Percentiles rank a stretch among this genome's conserved stretches.
Conservation (phyloP, 2,888 invertebrate species). For the Diploptera punctata region DNA sequence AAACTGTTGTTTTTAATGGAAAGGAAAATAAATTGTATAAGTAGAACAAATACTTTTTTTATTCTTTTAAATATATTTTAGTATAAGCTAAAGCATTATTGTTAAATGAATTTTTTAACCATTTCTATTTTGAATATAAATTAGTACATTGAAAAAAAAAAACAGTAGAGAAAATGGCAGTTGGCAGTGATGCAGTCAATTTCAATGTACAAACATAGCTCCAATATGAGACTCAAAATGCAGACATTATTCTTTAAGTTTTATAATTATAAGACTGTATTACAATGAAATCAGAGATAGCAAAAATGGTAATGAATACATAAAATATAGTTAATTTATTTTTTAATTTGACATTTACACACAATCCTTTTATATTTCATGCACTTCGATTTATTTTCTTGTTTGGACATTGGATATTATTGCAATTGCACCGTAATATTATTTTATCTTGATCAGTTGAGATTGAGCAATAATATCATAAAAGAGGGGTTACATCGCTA, state of each 20-base stretch:
- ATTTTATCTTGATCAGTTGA: neutral
- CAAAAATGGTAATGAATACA: neutral
- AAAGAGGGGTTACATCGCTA: neutral
- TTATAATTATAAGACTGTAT: conserved; percentile 6
- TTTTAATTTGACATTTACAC: neutral
- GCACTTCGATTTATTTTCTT: neutral
- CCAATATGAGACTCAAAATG: conserved; percentile 3
- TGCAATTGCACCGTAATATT: conserved; percentile 8
- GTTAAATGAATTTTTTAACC: neutral
- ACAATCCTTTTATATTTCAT: conserved; percentile 16
- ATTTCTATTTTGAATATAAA: neutral
- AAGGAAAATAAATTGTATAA: neutral
- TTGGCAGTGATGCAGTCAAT: conserved; percentile 18
- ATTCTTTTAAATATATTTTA: neutral
- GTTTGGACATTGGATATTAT: conserved; percentile 29
- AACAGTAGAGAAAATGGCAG: neutral
- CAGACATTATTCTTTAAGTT: neutral
- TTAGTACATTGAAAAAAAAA: neutral
- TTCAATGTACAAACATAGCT: neutral
- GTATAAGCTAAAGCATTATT: neutral
- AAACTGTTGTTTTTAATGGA: too few species aligned
- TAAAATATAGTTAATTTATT: conserved; percentile 18
- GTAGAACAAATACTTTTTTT: too few species aligned
- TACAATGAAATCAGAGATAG: neutral
- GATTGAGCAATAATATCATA: conserved; percentile 29